Evolutionary conservation across 1,140 invertebrate genomes (phyloP).

Genomic region (Formica selysi): DNA sequence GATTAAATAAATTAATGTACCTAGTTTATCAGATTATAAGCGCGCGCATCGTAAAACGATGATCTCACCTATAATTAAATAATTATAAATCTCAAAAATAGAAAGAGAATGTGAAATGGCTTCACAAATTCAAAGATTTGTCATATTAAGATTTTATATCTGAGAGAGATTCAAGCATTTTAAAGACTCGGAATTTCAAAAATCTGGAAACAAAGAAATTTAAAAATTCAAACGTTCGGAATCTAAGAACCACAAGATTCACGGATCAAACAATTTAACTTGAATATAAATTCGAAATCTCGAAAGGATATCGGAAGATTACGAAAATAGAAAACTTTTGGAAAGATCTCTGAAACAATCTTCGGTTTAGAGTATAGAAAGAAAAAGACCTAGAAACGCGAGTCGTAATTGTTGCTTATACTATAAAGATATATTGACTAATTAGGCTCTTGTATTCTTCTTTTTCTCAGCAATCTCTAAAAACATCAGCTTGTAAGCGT

Average conservation of each 20-base stretch:
- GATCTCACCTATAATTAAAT: not conserved
- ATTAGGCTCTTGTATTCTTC: too few species aligned
- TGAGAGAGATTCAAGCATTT: not conserved
- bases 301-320: too few species aligned
- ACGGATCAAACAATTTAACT: too few species aligned
- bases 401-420: too few species aligned
- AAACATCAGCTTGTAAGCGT: not conserved
- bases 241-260: not conserved
- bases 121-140: not conserved
- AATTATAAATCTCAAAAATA: not conserved
- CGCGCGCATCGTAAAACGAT: not conserved
- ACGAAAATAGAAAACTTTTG: too few species aligned
- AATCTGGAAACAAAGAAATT: slow-evolving; percentile 3
- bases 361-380: too few species aligned
- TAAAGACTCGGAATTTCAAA: not conserved
- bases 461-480: not conserved
- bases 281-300: too few species aligned
- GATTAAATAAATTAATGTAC: slow-evolving; percentile 14
- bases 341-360: too few species aligned
- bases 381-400: too few species aligned
- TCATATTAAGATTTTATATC: not conserved
- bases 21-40: not conserved
- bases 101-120: not conserved
- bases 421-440: not conserved
- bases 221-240: not conserved